Evolutionary conservation across 2,113 vertebrate species (phyloP), one percentile per base, ranked within the genome.

Genomic region (Picathartes gymnocephalus): DNA sequence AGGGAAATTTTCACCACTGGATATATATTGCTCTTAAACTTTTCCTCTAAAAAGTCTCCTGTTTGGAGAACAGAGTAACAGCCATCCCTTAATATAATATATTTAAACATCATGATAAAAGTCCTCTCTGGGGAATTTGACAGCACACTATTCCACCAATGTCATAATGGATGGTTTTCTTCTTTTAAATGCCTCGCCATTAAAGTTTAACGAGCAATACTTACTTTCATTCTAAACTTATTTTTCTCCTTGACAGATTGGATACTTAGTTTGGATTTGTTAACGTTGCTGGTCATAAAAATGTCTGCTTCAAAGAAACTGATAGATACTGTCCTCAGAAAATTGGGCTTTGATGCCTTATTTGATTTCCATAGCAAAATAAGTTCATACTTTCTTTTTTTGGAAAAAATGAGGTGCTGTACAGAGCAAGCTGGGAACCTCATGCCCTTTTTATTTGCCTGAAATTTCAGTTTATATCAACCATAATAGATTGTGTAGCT

Each of bases 191-290:
- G 68, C 50, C 81, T 95, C 2, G 13, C 57, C 91, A 70, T 95
- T 95, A 93, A 95, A 95, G 65, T 94, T 91, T 83, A 97, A 95
- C 6, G 83, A 96, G 83, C 60, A 77, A 95, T 78, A 92, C 61
- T 53, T 47, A 89, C 64, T 95, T 88, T 77, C 57, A 20, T 77
- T 90, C 85, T 51, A 70, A 96, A 94, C 94, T 95, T 94, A 93
- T 95, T 93, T 94, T 95, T 93, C 88, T 88, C 79, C 33, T 84
- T 84, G 96, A 95, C 94, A 95, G 91, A 93, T 88, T 90, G 92
- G 92, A 86, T 92, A 39, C 53, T 80, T 93, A 90, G 88, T 95
- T 90, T 53, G 93, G 73, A 90, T 96, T 95, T 94, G 93, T 95
- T 93, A 92, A 92, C 90, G 40, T 20, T 56, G 54, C 91, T 76